phyloP scores from a whole-genome alignment of 2,888 invertebrate species.

The Molanna angustata region DNA sequence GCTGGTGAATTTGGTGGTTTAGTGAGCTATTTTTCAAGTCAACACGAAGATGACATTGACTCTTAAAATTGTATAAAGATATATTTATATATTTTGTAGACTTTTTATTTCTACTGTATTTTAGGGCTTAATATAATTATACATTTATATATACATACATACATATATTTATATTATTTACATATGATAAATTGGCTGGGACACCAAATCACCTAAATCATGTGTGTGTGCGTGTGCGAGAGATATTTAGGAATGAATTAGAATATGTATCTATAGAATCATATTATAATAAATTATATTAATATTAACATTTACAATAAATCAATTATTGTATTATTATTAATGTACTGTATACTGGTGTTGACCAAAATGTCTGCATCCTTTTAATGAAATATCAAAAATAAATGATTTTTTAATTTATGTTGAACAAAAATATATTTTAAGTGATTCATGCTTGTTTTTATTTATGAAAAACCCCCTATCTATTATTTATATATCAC shows the following conservation, averaged over 20 bases:
- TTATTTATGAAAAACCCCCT: no score
- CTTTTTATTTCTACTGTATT: constrained; percentile 16
- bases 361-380: constrained; percentile 18
- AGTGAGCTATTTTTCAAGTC: constrained; percentile 90
- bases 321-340: constrained; percentile 22
- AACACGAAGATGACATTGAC: constrained; percentile 83
- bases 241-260: constrained; percentile 22
- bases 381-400: constrained; percentile 19
- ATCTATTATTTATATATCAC: no score
- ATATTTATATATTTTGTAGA: constrained; percentile 26
- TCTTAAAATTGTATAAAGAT: constrained; percentile 50
- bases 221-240: constrained; percentile 18
- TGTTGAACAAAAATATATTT: constrained; percentile 11
- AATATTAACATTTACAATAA: constrained; percentile 25
- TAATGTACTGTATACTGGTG: constrained; percentile 22
- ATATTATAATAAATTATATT: constrained; percentile 24
- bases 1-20: constrained; percentile 84
- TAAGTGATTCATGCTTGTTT: constrained; percentile 7
- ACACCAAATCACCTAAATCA: constrained; percentile 14
- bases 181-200: constrained; percentile 16
- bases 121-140: constrained; percentile 10
- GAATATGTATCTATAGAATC: constrained; percentile 24
- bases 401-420: constrained; percentile 2
- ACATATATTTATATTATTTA: neutral
- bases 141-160: constrained; percentile 6